Percentiles rank a stretch among this genome's conserved stretches.
These are phyloP conservation scores for Entomobrya proxima DNA, from an alignment of 2,888 invertebrate genomes.

Conservation along the genomic window DNA sequence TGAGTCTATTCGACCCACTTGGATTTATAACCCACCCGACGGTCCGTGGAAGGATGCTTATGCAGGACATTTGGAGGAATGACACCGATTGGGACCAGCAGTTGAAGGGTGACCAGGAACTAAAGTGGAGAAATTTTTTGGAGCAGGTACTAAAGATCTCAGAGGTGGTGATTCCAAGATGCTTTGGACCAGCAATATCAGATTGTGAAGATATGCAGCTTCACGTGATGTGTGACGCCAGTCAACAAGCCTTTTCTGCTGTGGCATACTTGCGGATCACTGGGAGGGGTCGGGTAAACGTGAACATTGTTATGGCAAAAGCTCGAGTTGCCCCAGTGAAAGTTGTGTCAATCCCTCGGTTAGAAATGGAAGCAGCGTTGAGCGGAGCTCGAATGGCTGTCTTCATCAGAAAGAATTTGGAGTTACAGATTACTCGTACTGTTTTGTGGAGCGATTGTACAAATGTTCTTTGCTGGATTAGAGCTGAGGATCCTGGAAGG, in stretches of 20 bases:
- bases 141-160: background rate
- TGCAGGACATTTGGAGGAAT: background rate
- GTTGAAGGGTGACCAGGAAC: background rate
- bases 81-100: background rate
- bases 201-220: background rate
- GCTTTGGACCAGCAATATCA: background rate
- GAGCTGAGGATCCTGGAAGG: conserved; percentile 17
- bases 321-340: conserved; percentile 43
- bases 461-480: conserved; percentile 68
- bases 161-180: background rate
- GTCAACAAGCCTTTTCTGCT: conserved; percentile 6
- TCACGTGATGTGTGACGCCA: conserved; percentile 63
- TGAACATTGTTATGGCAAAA: background rate
- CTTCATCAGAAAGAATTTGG: background rate
- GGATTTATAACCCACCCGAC: background rate
- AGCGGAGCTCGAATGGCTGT: background rate
- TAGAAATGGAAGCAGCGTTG: conserved; percentile 42
- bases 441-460: conserved; percentile 65
- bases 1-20: background rate
- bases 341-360: conserved; percentile 17
- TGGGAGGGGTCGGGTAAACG: background rate
- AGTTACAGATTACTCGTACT: background rate
- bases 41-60: background rate
- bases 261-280: conserved; percentile 21
- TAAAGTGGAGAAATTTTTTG: background rate